Base-by-base conservation (phyloP, 2,113 vertebrate species). In the Rhinoderma darwinii region DNA sequence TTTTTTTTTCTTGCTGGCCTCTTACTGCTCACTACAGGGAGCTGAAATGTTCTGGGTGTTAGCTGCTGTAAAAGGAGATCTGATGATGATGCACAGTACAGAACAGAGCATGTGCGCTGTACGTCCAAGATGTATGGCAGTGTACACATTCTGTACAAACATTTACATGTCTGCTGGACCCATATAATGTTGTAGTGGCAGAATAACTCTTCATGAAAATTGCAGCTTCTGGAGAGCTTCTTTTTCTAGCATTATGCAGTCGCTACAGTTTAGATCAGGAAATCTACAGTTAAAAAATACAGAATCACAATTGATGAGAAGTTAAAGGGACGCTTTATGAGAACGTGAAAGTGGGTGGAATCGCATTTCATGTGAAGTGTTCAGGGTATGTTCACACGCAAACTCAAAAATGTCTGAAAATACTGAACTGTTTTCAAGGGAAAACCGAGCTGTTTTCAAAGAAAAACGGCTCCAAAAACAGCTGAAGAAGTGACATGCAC, bases 61-160 rank as follows among this genome's bases (percentile, higher is more conserved):
- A 75, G 83, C 83, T 84, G 72, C 83, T 84, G 83, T 84, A 84
- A 76, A 84, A 76, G 83, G 83, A 76, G 83, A 84, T 84, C 70
- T 63, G 73, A 59, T 75, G 83, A 41, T 63, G 70, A 84, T 44
- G 56, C 54, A 73, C 66, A 30, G 22, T 44, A 5, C 15, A 54
- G n/a, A 15, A 56, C 17, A 4, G 73, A 84, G 73, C 51, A 44
- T 77, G 39, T 84, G 70, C 70, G 4, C 32, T 30, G 37, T 44
- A 59, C 56, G 32, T n/a, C 83, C 47, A 41, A 39, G 83, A 76
- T 76, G 72, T 76, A 84, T 43, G 72, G 51, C 50, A 59, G 5
- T 43, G 54, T 63, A 81, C 10, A 27, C 51, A 41, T 61, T 3
- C 35, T 41, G 30, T 39, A 39, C 35, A 61, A 61, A 80, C 78